Evolutionary conservation across 2,113 vertebrate genomes (phyloP), one percentile per base, ranked within the genome.

Genomic region (Hypocryptadius cinnamomeus): DNA sequence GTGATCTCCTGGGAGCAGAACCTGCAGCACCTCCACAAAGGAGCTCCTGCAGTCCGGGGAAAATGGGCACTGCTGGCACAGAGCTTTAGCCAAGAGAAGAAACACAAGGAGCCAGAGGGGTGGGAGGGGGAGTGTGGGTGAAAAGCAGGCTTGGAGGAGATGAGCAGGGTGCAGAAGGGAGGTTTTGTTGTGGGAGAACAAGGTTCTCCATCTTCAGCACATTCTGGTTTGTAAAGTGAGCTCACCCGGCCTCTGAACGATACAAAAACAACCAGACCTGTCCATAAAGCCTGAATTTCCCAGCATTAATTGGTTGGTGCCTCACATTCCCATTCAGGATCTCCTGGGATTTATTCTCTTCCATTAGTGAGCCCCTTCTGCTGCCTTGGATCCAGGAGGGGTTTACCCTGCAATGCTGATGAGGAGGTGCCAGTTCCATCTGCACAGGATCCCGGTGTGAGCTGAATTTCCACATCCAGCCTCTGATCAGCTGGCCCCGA

Each of bases 31-130:
- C 3, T 5, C 31, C 30, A 15, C 20, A 27, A 9, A 9, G 82
- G 59, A 61, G 51, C 53, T 73, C 8, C 0, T 25, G 37, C 31
- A 15, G 0, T 0, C 1, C 11, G 19, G 44, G 51, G 53, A 11
- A 19, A 44, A 60, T 37, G 68, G 44, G 51, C 47, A 66, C n/a
- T 20, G 23, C 0, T 44, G 39, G 65, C 23, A 11, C n/a, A 7
- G 56, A 42, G 31, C 13, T 66, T 1, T 3, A 25, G 15, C 24
- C 37, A 13, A 5, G 72, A 51, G 59, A 10, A 71, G 37, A 21
- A 44, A 61, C 3, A 3, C 2, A 22, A 61, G 50, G 66, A 84
- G 27, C 33, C 30, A 54, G 40, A 83, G 13, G 59, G 14, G 25
- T 79, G 60, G 51, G 65, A 87, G 71, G 21, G 31, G 23, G 54